Evolutionary conservation across 2,797 vertebrate genomes (phyloP), one percentile per base, ranked within the genome.

Genomic region (Chrosomus eos): DNA sequence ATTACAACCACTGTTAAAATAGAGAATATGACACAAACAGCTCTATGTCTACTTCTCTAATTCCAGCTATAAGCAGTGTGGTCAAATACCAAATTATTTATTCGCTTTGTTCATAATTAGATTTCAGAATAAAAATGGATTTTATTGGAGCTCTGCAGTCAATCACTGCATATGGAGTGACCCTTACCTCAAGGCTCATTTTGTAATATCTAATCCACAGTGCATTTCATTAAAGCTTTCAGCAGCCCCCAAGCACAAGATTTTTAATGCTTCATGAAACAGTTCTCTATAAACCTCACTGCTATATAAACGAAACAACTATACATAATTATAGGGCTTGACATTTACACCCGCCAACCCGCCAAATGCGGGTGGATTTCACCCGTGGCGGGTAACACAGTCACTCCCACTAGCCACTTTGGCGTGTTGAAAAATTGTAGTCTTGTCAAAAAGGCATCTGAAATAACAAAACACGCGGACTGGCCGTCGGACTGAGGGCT

Each of bases 171-270:
- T 74, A 43, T 67, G 26, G 85, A 84, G 70, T 85, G 68, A n/a
- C 79, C 68, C 38, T 73, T 78, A 90, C 81, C 70, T 86, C 81
- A 89, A 88, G 60, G 86, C 68, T 88, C 60, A 11, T 89, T 87
- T 87, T 38, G 87, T 81, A 88, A 88, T 88, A 90, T 90, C 90
- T 86, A 89, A 92, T 90, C 87, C 77, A 74, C 89, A 88, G 85
- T 62, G 28, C 75, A 74, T 83, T 87, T 85, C 86, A 87, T 89
- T 84, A 91, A 91, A 89, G 87, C 87, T 87, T 84, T 85, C 87
- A 88, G 82, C 88, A 72, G 85, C 88, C 77, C 82, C 51, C 48
- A 28, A 82, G 72, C 71, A 78, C 73, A 86, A 92, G 87, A 78
- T 85, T 88, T 90, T 89, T 85, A 38, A 38, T 1, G 36, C 36